These are phyloP conservation scores for Melanophora roralis DNA, from an alignment of 2,888 invertebrate species.

Conservation along the genomic window DNA sequence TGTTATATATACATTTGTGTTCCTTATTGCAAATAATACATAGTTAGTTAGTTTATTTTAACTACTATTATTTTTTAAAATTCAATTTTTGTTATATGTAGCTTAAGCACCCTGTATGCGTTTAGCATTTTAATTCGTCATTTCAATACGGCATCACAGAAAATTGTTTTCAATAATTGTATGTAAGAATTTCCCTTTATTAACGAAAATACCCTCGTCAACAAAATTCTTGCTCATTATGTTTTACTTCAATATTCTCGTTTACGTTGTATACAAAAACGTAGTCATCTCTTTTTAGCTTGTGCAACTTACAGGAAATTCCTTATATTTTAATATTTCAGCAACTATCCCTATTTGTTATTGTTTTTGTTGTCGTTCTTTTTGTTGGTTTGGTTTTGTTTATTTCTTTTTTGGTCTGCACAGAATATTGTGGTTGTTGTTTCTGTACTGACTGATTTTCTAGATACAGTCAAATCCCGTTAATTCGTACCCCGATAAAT, in stretches of 20 bases:
- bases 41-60: no score
- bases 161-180: not conserved
- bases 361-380: constrained; percentile 10
- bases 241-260: not conserved
- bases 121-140: no score
- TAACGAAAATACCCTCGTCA: constrained; percentile 22
- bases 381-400: constrained; percentile 31
- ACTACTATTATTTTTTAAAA: no score
- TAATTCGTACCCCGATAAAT: no score
- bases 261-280: not conserved
- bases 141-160: constrained; percentile 6
- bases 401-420: constrained; percentile 33
- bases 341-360: constrained; percentile 6
- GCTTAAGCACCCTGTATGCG: no score
- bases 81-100: no score
- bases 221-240: constrained; percentile 9
- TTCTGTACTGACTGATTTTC: constrained; percentile 19
- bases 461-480: constrained; percentile 41
- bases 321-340: constrained; percentile 1
- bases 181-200: constrained; percentile 42
- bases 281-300: constrained; percentile 20
- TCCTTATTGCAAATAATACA: no score
- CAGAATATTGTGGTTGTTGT: constrained; percentile 37
- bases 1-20: no score
- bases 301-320: not conserved